A percentile compares a stretch with the other conserved stretches of the same genome.
Evolutionary conservation across 2,888 invertebrate genomes (phyloP).

Genomic region (Andrena minutula): DNA sequence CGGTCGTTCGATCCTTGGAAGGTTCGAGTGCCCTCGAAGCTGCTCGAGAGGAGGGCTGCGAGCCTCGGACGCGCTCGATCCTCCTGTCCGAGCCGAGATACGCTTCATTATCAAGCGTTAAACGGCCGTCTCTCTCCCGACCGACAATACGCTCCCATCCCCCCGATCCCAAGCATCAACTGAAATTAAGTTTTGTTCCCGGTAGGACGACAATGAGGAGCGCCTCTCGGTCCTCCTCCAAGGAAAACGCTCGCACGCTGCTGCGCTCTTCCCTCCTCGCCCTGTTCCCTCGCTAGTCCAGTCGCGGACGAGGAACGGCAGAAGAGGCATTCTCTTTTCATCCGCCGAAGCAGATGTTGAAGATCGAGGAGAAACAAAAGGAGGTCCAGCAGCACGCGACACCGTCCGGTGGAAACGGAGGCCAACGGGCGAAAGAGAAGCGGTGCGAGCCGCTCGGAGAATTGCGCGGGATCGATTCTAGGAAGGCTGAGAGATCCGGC

Average conservation of each 20-base stretch:
- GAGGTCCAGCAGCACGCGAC: background rate
- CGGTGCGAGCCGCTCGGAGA: background rate
- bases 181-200: slow-evolving; percentile 74
- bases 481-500: slow-evolving; percentile 53
- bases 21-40: slow-evolving; percentile 60
- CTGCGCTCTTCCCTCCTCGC: slow-evolving; percentile 12
- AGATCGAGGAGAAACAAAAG: slow-evolving; percentile 35
- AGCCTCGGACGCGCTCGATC: slow-evolving; percentile 42
- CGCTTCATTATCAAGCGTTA: slow-evolving; percentile 70
- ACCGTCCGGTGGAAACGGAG: background rate
- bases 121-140: slow-evolving; percentile 63
- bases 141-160: slow-evolving; percentile 60
- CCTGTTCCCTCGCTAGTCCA: slow-evolving; percentile 15
- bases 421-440: background rate
- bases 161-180: slow-evolving; percentile 39
- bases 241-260: slow-evolving; percentile 31
- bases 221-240: slow-evolving; percentile 43
- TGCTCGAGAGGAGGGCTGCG: slow-evolving; percentile 59
- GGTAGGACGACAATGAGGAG: slow-evolving; percentile 63
- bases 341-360: slow-evolving; percentile 46
- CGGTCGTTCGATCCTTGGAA: slow-evolving; percentile 48
- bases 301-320: background rate
- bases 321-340: slow-evolving; percentile 6
- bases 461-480: slow-evolving; percentile 53
- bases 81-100: slow-evolving; percentile 50